phyloP scores from a whole-genome alignment of 2,888 invertebrate species.

The Trissolcus japonicus region DNA sequence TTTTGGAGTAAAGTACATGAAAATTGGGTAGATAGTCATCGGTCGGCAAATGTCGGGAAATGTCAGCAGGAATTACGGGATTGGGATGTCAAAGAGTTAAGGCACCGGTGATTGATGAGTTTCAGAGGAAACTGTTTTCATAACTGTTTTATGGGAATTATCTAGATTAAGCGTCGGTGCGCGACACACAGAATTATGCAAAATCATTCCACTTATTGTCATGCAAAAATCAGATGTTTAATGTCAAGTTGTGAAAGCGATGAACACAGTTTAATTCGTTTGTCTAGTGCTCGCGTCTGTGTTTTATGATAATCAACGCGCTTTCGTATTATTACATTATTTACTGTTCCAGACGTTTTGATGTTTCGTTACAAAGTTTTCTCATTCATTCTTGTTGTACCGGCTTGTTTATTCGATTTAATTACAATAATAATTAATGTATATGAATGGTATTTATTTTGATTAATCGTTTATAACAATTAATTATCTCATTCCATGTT shows the following conservation, averaged over 20 bases:
- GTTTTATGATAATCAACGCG: too few relatives aligned
- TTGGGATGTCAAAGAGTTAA: conserved; percentile 49
- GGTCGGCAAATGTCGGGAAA: conserved; percentile 24
- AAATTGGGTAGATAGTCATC: conserved; percentile 49
- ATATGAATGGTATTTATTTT: too few relatives aligned
- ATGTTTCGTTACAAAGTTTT: neutral
- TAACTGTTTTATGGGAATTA: conserved; percentile 35
- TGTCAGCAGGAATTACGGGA: conserved; percentile 43
- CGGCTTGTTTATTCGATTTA: too few relatives aligned
- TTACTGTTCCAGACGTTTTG: neutral
- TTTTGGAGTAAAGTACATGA: conserved; percentile 36
- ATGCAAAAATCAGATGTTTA: conserved; percentile 29
- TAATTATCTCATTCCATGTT: too few relatives aligned
- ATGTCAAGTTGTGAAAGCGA: conserved; percentile 21
- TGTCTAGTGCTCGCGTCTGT: too few relatives aligned
- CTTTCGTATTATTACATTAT: too few relatives aligned
- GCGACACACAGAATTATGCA: conserved; percentile 22
- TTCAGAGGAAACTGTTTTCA: conserved; percentile 37
- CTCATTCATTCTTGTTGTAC: neutral
- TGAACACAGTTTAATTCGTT: neutral
- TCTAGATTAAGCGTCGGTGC: conserved; percentile 22
- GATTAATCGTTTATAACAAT: too few relatives aligned
- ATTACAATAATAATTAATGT: too few relatives aligned
- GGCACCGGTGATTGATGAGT: conserved; percentile 44
- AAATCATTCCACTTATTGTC: conserved; percentile 42